Evolutionary conservation across 2,113 vertebrate species (phyloP).

Genomic region (Silurus asotus): DNA sequence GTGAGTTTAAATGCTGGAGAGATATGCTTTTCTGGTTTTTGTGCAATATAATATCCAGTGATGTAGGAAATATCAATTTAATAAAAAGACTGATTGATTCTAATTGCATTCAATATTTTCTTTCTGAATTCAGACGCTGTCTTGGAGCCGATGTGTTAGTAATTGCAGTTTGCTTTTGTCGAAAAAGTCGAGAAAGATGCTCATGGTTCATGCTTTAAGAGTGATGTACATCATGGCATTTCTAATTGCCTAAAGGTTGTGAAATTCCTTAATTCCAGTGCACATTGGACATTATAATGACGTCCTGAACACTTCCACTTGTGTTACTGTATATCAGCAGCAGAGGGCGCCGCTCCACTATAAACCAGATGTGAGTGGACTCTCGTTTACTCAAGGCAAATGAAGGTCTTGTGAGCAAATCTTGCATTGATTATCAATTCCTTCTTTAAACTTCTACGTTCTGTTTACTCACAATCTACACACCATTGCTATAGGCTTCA

Average conservation of each 20-base stretch:
- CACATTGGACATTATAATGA: neutral
- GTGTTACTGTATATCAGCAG: constrained; percentile 31
- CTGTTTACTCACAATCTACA: neutral
- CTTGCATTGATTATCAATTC: neutral
- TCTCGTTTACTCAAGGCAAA: neutral
- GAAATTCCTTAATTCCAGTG: neutral
- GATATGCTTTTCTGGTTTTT: neutral
- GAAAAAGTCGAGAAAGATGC: neutral
- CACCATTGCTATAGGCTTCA: neutral
- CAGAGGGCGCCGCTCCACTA: constrained; percentile 38
- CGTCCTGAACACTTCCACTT: neutral
- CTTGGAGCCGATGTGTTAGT: neutral
- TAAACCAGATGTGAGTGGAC: neutral
- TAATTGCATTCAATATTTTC: neutral
- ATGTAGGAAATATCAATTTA: neutral
- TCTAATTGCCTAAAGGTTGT: neutral
- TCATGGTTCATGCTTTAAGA: neutral
- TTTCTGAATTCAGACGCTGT: neutral
- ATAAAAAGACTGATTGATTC: neutral
- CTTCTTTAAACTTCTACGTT: neutral
- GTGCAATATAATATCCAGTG: neutral
- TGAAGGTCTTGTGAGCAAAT: neutral
- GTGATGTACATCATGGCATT: neutral
- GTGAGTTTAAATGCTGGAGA: neutral
- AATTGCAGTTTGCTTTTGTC: neutral